Percentiles rank a stretch among this genome's conserved stretches.
Evolutionary conservation across 2,888 invertebrate species (phyloP).

Genomic region (Tetropium fuscum): DNA sequence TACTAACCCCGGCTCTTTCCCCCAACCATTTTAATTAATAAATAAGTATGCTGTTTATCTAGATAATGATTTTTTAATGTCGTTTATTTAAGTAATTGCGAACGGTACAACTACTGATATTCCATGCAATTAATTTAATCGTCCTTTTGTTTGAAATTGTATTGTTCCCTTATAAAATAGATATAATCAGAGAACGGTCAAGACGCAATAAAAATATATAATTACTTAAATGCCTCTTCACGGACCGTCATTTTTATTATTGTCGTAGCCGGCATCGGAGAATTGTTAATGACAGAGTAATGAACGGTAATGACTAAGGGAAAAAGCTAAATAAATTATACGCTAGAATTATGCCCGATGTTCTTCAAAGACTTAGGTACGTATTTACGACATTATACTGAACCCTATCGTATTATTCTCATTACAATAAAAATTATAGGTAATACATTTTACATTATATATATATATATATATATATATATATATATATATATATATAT

Average conservation of each 20-base stretch:
- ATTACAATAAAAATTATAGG: too few species aligned
- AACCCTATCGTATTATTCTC: too few species aligned
- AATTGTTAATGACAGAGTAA: neutral
- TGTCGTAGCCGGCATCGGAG: neutral
- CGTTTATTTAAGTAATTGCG: constrained; percentile 3
- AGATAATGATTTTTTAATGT: neutral
- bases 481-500: too few species aligned
- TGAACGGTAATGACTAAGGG: neutral
- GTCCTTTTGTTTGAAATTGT: constrained; percentile 10
- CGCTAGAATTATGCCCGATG: too few species aligned
- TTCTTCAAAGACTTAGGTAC: too few species aligned
- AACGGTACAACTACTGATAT: neutral
- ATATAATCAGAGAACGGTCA: constrained; percentile 9
- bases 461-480: too few species aligned
- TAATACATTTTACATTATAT: too few species aligned
- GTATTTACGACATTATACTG: too few species aligned
- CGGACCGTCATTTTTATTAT: neutral
- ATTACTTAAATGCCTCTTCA: constrained; percentile 4
- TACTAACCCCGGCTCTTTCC: too few species aligned
- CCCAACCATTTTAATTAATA: too few species aligned
- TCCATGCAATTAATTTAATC: constrained; percentile 13
- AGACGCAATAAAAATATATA: neutral
- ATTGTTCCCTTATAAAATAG: constrained; percentile 11
- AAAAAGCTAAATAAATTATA: too few species aligned
- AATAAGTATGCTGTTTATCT: neutral